Evolutionary conservation across 1,140 invertebrate species (phyloP).

Genomic region (Aplysia californica): DNA sequence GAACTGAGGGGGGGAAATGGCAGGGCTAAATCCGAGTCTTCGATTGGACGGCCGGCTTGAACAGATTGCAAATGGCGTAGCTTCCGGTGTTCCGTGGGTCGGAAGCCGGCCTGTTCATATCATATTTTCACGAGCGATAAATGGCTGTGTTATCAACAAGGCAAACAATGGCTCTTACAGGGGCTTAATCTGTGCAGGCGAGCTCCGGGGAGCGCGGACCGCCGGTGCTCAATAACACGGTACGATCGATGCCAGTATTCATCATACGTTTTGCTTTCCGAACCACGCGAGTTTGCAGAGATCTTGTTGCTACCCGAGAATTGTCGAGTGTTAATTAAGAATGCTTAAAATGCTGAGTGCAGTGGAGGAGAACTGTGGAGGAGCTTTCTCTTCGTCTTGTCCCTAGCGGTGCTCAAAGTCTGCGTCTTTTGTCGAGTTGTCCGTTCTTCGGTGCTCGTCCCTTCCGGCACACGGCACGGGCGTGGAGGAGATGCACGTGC

Average conservation of each 20-base stretch:
- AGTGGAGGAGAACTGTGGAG: slow-evolving; percentile 8
- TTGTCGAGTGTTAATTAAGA: slow-evolving; percentile 19
- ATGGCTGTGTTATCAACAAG: slow-evolving; percentile 15
- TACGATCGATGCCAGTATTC: slow-evolving; percentile 5
- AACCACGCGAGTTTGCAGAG: slow-evolving; percentile 4
- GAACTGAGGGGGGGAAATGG: slow-evolving; percentile 12
- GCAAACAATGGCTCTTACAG: slow-evolving; percentile 13
- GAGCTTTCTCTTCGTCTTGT: neutral
- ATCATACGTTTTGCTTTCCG: slow-evolving; percentile 5
- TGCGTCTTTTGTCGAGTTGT: neutral
- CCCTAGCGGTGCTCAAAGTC: neutral
- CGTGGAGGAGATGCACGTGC: no score
- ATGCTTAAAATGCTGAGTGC: slow-evolving; percentile 14
- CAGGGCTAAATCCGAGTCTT: neutral
- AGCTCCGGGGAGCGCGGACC: no score
- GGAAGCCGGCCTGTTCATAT: slow-evolving; percentile 21
- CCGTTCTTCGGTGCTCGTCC: slow-evolving; percentile 3
- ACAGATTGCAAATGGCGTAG: slow-evolving; percentile 26
- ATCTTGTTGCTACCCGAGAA: slow-evolving; percentile 9
- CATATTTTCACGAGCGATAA: slow-evolving; percentile 28
- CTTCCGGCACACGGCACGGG: neutral
- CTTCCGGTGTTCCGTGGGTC: slow-evolving; percentile 13
- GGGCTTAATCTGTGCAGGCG: slow-evolving; percentile 15
- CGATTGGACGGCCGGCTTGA: neutral
- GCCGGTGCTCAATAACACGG: neutral